Base-by-base conservation (phyloP, 2,888 invertebrate species). In the Kuschelorhynchus macadamiae region DNA sequence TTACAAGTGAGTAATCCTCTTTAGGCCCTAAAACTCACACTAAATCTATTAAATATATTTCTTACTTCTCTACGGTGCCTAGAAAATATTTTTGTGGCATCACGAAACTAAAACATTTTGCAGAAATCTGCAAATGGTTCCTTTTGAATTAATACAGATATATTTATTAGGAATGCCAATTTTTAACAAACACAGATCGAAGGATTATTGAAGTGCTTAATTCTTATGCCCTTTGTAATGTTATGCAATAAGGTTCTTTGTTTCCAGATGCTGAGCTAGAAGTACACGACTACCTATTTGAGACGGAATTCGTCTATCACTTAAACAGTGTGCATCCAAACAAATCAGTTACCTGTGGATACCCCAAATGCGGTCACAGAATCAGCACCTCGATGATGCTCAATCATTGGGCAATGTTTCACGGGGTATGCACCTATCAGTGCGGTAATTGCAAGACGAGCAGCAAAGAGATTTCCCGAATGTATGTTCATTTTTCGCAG, bases 371-470 rank as follows among this genome's bases (percentile, higher is more conserved):
- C 62, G 25, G 30, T 2, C 44, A 56, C 25, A 53, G 47, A 14
- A 41, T 71, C 3, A 5, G 11, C 7, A 32, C 79, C 1, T 77
- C 78, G 1, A 83, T 84, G 2, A 80, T 88, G 66, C 80, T 85
- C 33, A 78, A 76, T 8, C 89, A 89, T 79, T 83, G 87, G 63
- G 82, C 70, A 0, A 11, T 36, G 7, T 44, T 20, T 0, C 88
- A 88, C 70, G 82, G 81, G 0, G 66, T 86, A n/a, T 83, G 80
- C 67, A 69, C 85, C 83, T 75, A 72, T 42, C 78, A 78, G 55
- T 78, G 78, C 18, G 74, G 72, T 5, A 72, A 72, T 44, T 78
- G 78, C 52, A 71, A 66, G 32, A 56, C 46, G n/a, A 74, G 71
- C 47, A 33, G 49, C 25, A 68, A 53, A 20, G 73, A 75, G 7